Evolutionary conservation across 2,797 vertebrate genomes (phyloP).

Genomic region (Myotis daubentonii): DNA sequence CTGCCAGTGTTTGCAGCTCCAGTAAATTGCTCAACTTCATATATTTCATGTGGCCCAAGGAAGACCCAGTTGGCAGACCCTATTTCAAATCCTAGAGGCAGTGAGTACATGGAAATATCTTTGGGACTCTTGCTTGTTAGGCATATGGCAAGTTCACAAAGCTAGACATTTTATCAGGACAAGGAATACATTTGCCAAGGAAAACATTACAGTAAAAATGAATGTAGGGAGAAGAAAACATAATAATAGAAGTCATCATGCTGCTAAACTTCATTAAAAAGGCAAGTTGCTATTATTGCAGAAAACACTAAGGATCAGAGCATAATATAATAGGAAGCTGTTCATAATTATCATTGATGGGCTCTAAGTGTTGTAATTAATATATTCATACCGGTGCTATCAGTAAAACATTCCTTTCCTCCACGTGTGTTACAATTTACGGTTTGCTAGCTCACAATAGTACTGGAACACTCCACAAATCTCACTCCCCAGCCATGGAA

Average conservation of each 20-base stretch:
- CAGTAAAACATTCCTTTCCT: conserved; percentile 2
- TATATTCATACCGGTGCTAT: conserved; percentile 1
- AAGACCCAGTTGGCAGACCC: not conserved
- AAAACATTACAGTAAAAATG: conserved; percentile 6
- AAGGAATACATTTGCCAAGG: conserved; percentile 46
- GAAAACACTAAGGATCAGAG: not conserved
- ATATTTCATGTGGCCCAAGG: not conserved
- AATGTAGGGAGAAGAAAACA: not conserved
- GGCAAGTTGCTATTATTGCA: not conserved
- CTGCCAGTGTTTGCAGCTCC: not conserved
- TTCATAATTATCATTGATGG: conserved; percentile 15
- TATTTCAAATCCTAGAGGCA: not conserved
- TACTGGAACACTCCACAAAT: not conserved
- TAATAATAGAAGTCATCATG: not conserved
- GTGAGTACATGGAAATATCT: not conserved
- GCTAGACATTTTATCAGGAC: not conserved
- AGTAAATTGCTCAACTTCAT: conserved; percentile 36
- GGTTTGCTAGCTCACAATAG: conserved; percentile 19
- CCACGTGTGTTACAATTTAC: not conserved
- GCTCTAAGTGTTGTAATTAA: conserved; percentile 19
- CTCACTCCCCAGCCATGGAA: not conserved
- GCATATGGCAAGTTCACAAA: not conserved
- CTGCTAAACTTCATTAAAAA: conserved; percentile 38
- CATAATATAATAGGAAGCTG: conserved; percentile 14
- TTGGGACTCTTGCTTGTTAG: not conserved